phyloP scores from a whole-genome alignment of 2,113 vertebrate genomes.

The Nothocercus nigrocapillus region DNA sequence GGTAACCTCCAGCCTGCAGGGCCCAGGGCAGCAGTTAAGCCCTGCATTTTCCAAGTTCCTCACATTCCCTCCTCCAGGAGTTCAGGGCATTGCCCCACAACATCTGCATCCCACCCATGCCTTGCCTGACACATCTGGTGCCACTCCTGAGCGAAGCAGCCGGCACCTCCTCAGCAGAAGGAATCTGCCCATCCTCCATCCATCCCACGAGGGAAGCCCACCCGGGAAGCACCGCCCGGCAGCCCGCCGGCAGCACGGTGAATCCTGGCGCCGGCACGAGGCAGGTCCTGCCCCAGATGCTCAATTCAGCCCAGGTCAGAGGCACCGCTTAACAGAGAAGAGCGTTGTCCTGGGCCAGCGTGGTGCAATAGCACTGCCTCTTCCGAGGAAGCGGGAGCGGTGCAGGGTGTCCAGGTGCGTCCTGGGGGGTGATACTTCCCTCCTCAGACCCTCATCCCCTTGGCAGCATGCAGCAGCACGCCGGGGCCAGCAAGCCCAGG shows the following conservation, averaged over 20 bases:
- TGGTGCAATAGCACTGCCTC: fast-evolving
- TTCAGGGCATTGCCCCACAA: constrained; percentile 39
- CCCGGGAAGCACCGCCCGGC: neutral
- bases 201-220: constrained; percentile 14
- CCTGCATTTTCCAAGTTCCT: constrained; percentile 57
- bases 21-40: constrained; percentile 40
- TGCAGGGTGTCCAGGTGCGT: fast-evolving
- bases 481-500: neutral
- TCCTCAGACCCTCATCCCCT: neutral
- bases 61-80: constrained; percentile 48
- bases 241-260: neutral
- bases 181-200: neutral
- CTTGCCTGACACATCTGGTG: constrained; percentile 38
- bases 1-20: constrained; percentile 19
- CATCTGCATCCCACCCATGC: constrained; percentile 54
- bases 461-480: neutral
- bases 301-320: neutral
- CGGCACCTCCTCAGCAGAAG: neutral
- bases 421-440: neutral
- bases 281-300: neutral
- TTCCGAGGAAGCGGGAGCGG: neutral
- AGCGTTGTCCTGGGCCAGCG: fast-evolving
- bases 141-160: neutral
- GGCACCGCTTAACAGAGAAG: neutral
- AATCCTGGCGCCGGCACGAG: neutral